Evolutionary conservation across 2,888 invertebrate genomes (phyloP).

Genomic region (Epinotia bilunana): DNA sequence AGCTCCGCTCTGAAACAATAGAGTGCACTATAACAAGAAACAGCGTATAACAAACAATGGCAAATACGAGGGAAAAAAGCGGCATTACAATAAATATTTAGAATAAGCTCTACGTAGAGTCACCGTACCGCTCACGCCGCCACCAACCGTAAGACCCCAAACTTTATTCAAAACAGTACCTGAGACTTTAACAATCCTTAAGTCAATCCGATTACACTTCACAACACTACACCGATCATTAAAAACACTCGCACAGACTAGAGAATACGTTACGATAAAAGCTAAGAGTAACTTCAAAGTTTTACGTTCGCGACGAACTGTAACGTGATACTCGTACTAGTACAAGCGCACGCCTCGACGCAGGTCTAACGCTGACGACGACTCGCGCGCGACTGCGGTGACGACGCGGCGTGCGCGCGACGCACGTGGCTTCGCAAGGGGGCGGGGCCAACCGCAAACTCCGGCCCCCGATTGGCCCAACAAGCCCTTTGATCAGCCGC

Average conservation of each 20-base stretch:
- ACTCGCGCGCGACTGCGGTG: slow-evolving; percentile 67
- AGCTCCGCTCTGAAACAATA: slow-evolving; percentile 45
- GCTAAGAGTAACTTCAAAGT: slow-evolving; percentile 48
- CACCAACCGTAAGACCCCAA: slow-evolving; percentile 36
- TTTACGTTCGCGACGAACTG: slow-evolving; percentile 46
- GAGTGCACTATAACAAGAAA: slow-evolving; percentile 57
- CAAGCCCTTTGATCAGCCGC: slow-evolving; percentile 78
- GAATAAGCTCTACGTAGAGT: slow-evolving; percentile 62
- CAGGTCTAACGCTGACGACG: slow-evolving; percentile 43
- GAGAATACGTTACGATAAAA: slow-evolving; percentile 44
- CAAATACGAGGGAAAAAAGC: slow-evolving; percentile 60
- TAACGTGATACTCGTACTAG: neutral
- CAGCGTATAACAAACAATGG: slow-evolving; percentile 49
- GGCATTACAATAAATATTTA: slow-evolving; percentile 69
- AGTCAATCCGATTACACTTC: slow-evolving; percentile 51
- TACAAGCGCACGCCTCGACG: slow-evolving; percentile 1
- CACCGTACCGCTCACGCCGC: slow-evolving; percentile 36
- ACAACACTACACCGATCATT: slow-evolving; percentile 29
- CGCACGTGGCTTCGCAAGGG: slow-evolving; percentile 76
- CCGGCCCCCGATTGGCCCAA: slow-evolving; percentile 65
- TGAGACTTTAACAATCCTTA: slow-evolving; percentile 45
- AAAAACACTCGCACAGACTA: slow-evolving; percentile 11
- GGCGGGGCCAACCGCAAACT: slow-evolving; percentile 64
- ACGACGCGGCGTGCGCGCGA: slow-evolving; percentile 75
- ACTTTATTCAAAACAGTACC: slow-evolving; percentile 49